Evolutionary conservation across 2,113 vertebrate species (phyloP).

Genomic region (Barnardius zonarius): DNA sequence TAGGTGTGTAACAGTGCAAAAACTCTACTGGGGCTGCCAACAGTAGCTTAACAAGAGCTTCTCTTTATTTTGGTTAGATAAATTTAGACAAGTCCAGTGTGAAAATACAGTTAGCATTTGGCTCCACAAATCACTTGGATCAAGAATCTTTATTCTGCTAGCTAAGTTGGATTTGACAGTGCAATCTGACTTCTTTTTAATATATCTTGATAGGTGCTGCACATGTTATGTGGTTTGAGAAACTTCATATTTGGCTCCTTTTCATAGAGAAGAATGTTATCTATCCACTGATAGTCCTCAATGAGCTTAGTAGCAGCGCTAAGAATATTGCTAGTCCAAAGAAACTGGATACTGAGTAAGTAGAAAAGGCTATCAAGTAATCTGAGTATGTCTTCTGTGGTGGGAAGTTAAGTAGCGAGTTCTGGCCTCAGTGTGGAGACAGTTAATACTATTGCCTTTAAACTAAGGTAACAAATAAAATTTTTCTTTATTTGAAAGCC

Average conservation of each 20-base stretch:
- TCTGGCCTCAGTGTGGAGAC: not conserved
- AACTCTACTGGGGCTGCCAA: not conserved
- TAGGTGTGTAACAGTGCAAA: not conserved
- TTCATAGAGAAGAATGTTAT: conserved; percentile 96
- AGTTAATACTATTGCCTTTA: not conserved
- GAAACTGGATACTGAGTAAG: conserved; percentile 94
- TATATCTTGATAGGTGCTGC: conserved; percentile 82
- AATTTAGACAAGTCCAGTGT: not conserved
- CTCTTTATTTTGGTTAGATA: not conserved
- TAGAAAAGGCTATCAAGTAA: conserved; percentile 7
- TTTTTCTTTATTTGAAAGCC: not conserved
- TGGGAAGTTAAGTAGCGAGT: not conserved
- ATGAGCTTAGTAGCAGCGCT: conserved; percentile 94
- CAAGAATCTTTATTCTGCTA: not conserved
- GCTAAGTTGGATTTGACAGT: not conserved
- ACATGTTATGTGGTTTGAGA: conserved; percentile 99
- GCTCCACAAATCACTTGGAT: not conserved
- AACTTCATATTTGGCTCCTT: conserved; percentile 95
- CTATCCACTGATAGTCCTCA: conserved; percentile 95
- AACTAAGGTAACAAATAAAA: not conserved
- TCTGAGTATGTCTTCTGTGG: not conserved
- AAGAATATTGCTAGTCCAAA: conserved; percentile 91
- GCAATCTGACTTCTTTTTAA: not conserved
- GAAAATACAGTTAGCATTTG: not conserved
- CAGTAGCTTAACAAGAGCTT: not conserved